Conservation (phyloP, 2,888 invertebrate genomes). For the Callosobruchus maculatus region DNA sequence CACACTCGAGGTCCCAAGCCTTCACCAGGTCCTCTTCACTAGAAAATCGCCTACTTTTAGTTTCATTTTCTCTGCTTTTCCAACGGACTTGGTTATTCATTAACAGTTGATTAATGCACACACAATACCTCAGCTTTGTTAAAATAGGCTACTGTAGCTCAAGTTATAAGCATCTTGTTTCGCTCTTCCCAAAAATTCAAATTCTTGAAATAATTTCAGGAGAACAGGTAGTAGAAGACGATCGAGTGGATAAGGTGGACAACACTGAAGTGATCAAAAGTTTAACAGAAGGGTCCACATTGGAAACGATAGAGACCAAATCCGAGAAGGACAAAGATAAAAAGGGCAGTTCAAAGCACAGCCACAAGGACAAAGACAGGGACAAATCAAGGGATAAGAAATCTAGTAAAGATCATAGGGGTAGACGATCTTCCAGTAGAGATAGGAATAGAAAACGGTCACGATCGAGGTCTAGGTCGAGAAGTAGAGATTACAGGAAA, state of each 20-base stretch:
- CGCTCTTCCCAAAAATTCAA: too few relatives aligned
- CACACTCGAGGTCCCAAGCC: too few relatives aligned
- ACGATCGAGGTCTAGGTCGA: slow-evolving; percentile 29
- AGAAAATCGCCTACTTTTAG: too few relatives aligned
- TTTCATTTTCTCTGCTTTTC: too few relatives aligned
- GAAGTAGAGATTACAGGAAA: slow-evolving; percentile 35
- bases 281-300: slow-evolving; percentile 39
- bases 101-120: too few relatives aligned
- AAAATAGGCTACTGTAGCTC: too few relatives aligned
- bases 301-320: slow-evolving; percentile 31
- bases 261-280: slow-evolving; percentile 46
- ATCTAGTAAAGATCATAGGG: slow-evolving; percentile 32
- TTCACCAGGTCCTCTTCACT: too few relatives aligned
- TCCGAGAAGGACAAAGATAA: slow-evolving; percentile 25
- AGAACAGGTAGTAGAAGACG: slow-evolving; percentile 56
- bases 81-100: too few relatives aligned
- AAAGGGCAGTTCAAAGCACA: slow-evolving; percentile 31
- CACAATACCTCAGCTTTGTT: too few relatives aligned
- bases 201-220: slow-evolving; percentile 40
- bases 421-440: slow-evolving; percentile 30
- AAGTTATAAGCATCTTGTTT: too few relatives aligned
- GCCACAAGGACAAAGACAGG: slow-evolving; percentile 27
- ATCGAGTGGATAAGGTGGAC: slow-evolving; percentile 59
- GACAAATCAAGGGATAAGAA: slow-evolving; percentile 25
- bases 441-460: slow-evolving; percentile 25